phyloP scores from a whole-genome alignment of 2,888 invertebrate species.

The Pollenia angustigena region DNA sequence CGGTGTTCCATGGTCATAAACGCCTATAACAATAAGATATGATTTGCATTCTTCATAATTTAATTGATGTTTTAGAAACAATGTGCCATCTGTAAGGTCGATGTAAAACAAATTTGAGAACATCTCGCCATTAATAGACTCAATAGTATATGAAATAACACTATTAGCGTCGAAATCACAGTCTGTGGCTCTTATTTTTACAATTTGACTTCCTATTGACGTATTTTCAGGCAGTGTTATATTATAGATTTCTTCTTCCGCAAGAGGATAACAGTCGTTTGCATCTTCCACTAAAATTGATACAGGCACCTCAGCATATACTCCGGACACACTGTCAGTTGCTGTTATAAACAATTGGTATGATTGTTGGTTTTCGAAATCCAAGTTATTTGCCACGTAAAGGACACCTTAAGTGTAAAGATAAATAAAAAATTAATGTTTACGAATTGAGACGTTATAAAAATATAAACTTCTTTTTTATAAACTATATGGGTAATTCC shows the following conservation, averaged over 20 bases:
- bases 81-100: constrained; percentile 90
- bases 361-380: constrained; percentile 91
- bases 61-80: constrained; percentile 90
- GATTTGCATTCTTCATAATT: constrained; percentile 91
- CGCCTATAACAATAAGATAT: constrained; percentile 92
- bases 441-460: too few species aligned
- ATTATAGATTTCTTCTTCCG: constrained; percentile 91
- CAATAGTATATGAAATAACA: constrained; percentile 89
- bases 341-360: constrained; percentile 94
- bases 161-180: constrained; percentile 90
- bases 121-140: constrained; percentile 86
- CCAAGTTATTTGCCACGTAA: constrained; percentile 93
- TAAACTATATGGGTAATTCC: too few species aligned
- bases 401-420: constrained; percentile 89
- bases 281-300: constrained; percentile 92
- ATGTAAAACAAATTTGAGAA: constrained; percentile 90
- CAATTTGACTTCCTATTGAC: constrained; percentile 89
- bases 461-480: too few species aligned
- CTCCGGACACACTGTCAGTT: constrained; percentile 95
- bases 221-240: constrained; percentile 93
- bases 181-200: constrained; percentile 90
- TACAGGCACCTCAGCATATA: constrained; percentile 93
- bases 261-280: constrained; percentile 95
- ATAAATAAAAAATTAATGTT: not conserved
- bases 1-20: constrained; percentile 93